A percentile compares a stretch with the other conserved stretches of the same genome.
phyloP scores from a whole-genome alignment of 1,140 invertebrate genomes.

The Gonioctena quinquepunctata region DNA sequence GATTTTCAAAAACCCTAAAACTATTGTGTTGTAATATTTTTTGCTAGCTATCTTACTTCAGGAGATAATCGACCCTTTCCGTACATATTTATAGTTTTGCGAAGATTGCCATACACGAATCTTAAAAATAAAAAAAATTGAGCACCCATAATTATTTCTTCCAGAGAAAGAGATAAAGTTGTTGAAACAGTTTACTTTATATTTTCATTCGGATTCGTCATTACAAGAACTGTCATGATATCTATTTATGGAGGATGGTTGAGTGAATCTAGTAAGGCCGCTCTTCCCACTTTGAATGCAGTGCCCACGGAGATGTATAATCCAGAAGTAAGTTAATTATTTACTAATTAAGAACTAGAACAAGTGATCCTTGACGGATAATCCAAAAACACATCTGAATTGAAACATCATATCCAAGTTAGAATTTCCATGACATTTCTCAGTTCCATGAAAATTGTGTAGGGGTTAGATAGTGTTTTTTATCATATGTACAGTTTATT shows the following conservation, averaged over 20 bases:
- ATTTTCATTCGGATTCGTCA: slow-evolving; percentile 1
- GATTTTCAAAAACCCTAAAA: too few species aligned
- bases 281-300: not conserved
- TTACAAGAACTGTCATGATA: not conserved
- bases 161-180: not conserved
- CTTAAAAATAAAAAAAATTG: not conserved
- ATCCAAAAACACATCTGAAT: too few species aligned
- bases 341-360: not conserved
- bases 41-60: too few species aligned
- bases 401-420: too few species aligned
- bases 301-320: slow-evolving; percentile 7
- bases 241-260: slow-evolving; percentile 1
- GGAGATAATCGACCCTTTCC: too few species aligned
- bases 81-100: too few species aligned
- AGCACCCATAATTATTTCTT: too few species aligned
- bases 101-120: not conserved
- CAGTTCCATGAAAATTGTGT: too few species aligned
- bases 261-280: not conserved
- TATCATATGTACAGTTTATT: too few species aligned
- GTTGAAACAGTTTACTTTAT: not conserved
- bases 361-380: not conserved
- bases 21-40: too few species aligned
- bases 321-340: not conserved
- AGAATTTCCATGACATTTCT: too few species aligned
- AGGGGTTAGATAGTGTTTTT: too few species aligned